Evolutionary conservation across 2,797 vertebrate species (phyloP), one percentile per base, ranked within the genome.

Genomic region (Lithobates sylvaticus): DNA sequence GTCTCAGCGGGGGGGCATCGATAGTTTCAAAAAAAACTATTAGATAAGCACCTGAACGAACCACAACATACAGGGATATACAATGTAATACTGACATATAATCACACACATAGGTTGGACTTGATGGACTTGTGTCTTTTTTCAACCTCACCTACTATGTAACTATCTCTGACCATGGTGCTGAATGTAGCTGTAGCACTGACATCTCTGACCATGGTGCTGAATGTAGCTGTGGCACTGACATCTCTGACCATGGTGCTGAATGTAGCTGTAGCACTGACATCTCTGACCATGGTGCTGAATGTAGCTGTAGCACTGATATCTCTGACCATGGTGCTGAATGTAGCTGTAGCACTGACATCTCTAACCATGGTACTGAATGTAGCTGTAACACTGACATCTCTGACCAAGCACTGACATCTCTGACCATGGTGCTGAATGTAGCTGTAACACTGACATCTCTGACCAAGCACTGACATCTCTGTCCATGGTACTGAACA

Each of bases 291-390:
- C 83, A 61, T 2, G 67, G 83, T 47, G 1, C 67, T 77, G 44
- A 65, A 36, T 10, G 6, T 23, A n/a, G 0, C 23, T 26, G 39
- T 29, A 50, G 27, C 18, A 16, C 27, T 32, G 26, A 39, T 78
- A 34, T 58, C n/a, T n/a, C n/a, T n/a, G n/a, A n/a, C 75, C 83
- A 61, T 1, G 67, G 83, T 72, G 8, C 47, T 77, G 65, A 65
- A 36, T 10, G 7, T 29, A n/a, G 0, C 32, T 18, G 27, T 29
- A n/a, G 27, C 18, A 16, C 47, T 32, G 26, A 34, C 44, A 47
- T 1, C 2, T 12, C 44, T 47, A 9, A 39, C 61, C 64, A 68
- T 3, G 77, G 77, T 78, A 0, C 58, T 65, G 58, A 34, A 26
- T n/a, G 23, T 3, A 12, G 0, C 2, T 47, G 44, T 47, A n/a